A percentile compares a stretch with the other conserved stretches of the same genome.
phyloP scores from a whole-genome alignment of 2,888 invertebrate genomes.

The Pachydiplax longipennis region DNA sequence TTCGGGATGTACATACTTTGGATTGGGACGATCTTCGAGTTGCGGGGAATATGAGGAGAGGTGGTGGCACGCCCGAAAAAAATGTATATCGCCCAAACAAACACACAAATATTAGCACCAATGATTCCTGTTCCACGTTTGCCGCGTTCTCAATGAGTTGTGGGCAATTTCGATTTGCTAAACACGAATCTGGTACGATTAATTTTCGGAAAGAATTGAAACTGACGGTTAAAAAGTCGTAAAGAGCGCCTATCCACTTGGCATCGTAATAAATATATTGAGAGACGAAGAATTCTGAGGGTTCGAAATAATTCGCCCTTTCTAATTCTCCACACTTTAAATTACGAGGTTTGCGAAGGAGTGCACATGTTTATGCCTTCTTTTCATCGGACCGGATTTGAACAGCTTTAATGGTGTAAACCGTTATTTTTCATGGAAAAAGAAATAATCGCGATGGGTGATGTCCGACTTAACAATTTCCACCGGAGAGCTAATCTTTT shows the following conservation, averaged over 20 bases:
- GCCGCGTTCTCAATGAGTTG: background rate
- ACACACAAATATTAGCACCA: background rate
- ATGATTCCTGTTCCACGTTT: background rate
- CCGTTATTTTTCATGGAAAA: background rate
- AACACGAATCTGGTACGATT: background rate
- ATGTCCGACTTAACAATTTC: background rate
- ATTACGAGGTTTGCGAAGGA: background rate
- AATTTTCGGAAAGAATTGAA: background rate
- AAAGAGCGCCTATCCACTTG: background rate
- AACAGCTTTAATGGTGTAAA: background rate
- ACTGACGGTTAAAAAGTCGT: background rate
- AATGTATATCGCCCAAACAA: background rate
- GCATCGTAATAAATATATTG: background rate
- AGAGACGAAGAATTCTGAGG: background rate
- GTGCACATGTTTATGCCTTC: background rate
- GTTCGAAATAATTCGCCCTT: background rate
- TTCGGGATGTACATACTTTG: background rate
- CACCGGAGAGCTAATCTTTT: background rate
- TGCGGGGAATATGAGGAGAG: no score
- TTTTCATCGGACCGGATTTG: background rate
- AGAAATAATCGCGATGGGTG: background rate
- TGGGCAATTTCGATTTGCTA: background rate
- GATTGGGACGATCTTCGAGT: no score
- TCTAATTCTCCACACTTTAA: background rate
- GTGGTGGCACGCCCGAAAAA: no score